Evolutionary conservation across 2,888 invertebrate species (phyloP).

Genomic region (Norana najaformis): DNA sequence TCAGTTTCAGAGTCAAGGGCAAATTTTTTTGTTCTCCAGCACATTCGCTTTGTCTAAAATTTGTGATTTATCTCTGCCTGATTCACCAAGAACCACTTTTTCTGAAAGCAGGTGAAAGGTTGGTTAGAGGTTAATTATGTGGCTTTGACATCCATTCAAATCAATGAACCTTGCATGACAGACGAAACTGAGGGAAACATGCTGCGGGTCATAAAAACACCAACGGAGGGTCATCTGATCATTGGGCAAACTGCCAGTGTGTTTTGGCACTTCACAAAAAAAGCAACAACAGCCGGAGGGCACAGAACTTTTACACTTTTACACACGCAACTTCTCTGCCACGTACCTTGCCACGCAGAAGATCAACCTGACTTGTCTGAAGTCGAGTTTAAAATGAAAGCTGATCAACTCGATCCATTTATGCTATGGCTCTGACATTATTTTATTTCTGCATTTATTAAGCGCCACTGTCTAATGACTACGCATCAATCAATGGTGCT

Average conservation of each 20-base stretch:
- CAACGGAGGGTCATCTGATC: neutral
- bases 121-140: neutral
- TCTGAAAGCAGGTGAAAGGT: neutral
- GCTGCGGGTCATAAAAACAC: neutral
- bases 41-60: neutral
- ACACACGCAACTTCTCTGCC: neutral
- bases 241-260: neutral
- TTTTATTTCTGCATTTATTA: no score
- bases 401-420: neutral
- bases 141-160: neutral
- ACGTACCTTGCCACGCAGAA: neutral
- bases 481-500: no score
- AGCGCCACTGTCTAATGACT: no score
- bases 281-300: neutral
- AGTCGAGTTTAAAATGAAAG: neutral
- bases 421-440: neutral
- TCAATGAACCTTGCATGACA: neutral
- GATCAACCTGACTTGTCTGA: neutral
- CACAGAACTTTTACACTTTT: slow-evolving; percentile 13
- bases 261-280: neutral
- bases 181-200: neutral
- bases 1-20: neutral
- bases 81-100: neutral
- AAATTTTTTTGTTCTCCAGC: neutral
- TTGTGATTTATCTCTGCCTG: neutral